Evolutionary conservation across 2,888 invertebrate genomes (phyloP).

Genomic region (Horisme vitalbata): DNA sequence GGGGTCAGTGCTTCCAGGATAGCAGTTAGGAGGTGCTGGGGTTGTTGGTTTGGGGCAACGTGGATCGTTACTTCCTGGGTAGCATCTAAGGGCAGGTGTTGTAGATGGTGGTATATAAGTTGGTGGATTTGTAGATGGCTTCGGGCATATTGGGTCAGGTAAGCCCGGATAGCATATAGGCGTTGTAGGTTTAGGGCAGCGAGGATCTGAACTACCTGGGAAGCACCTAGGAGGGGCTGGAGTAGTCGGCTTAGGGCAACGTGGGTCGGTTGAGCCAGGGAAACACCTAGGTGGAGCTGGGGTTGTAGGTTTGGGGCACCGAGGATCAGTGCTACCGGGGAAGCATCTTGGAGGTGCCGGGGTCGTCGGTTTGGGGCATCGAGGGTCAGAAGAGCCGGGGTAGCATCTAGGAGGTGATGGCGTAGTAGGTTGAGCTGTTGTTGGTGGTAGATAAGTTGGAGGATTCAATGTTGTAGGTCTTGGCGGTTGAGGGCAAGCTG

Average conservation of each 20-base stretch:
- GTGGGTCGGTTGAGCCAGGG: conserved; percentile 17
- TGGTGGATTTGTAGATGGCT: conserved; percentile 40
- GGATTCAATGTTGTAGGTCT: conserved; percentile 38
- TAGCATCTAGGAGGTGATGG: conserved; percentile 18
- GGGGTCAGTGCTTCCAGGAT: conserved; percentile 32
- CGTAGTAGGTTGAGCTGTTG: conserved; percentile 36
- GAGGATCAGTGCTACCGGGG: conserved; percentile 45
- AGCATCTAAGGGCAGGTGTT: conserved; percentile 43
- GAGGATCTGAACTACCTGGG: conserved; percentile 22
- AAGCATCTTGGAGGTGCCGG: conserved; percentile 41
- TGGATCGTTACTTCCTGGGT: conserved; percentile 46
- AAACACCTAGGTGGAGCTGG: conserved; percentile 49
- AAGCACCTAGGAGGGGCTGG: conserved; percentile 20
- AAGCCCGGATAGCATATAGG: conserved; percentile 48
- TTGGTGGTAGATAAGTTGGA: conserved; percentile 35
- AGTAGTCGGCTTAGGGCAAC: conserved; percentile 24
- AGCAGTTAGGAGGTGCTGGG: conserved; percentile 38
- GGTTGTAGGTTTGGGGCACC: conserved; percentile 44
- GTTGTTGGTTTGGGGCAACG: conserved; percentile 41
- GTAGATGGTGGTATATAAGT: conserved; percentile 36
- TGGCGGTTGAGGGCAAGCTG: conserved; percentile 43
- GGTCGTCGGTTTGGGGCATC: conserved; percentile 40
- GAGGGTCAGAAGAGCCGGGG: conserved; percentile 42
- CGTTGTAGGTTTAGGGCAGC: conserved; percentile 25
- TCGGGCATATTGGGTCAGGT: conserved; percentile 48